Conservation (phyloP, 2,113 vertebrate species). For the Plestiodon gilberti region DNA sequence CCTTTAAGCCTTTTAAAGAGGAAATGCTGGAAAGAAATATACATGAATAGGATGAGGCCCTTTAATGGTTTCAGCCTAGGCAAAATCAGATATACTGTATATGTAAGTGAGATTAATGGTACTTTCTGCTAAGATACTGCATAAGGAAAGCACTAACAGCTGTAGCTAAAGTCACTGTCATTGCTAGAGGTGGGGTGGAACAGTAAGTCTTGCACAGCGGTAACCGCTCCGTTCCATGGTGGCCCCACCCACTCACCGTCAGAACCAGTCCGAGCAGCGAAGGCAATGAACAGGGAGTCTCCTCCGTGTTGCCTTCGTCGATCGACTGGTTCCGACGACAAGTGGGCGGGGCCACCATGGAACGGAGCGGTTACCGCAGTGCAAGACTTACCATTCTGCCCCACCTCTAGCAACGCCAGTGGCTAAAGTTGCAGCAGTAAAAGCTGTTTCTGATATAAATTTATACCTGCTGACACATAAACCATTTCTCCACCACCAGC, state of each 20-base stretch:
- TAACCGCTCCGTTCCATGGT: too few species aligned
- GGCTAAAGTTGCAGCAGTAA: conserved; percentile 49
- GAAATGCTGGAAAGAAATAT: conserved; percentile 50
- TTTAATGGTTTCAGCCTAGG: conserved; percentile 54
- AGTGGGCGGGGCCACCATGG: too few species aligned
- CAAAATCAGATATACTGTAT: conserved; percentile 58
- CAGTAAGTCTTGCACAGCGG: too few species aligned
- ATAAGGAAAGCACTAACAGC: conserved; percentile 61
- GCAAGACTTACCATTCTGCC: too few species aligned
- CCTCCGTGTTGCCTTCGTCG: too few species aligned
- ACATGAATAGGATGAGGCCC: conserved; percentile 53
- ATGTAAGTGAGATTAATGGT: conserved; percentile 62
- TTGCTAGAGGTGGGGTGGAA: too few species aligned
- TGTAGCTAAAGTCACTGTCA: conserved; percentile 60
- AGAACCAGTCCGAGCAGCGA: too few species aligned
- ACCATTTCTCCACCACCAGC: not conserved
- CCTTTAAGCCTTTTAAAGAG: conserved; percentile 60
- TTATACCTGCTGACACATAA: conserved; percentile 36
- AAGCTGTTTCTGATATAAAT: conserved; percentile 57
- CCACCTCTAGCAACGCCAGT: too few species aligned
- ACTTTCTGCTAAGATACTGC: conserved; percentile 45
- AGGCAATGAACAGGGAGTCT: too few species aligned
- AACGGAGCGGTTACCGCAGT: too few species aligned
- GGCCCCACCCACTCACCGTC: too few species aligned
- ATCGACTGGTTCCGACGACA: too few species aligned